Evolutionary conservation across 2,797 vertebrate genomes (phyloP).

Genomic region (Crocodylus rhombifer): DNA sequence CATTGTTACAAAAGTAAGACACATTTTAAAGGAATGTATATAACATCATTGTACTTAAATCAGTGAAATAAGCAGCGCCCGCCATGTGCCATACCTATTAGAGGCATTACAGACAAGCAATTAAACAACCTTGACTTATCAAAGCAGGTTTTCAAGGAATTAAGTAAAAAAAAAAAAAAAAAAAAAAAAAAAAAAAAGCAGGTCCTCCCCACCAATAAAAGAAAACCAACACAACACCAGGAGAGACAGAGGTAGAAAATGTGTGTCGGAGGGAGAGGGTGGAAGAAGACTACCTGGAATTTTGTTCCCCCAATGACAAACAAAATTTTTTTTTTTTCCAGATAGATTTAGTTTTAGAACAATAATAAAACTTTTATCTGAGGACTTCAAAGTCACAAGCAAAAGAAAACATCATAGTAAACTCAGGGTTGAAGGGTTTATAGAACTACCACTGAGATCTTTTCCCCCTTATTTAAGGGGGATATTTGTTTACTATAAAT

Average conservation of each 20-base stretch:
- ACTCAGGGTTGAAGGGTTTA: constrained; percentile 70
- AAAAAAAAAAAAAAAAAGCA: neutral
- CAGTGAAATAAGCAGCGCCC: neutral
- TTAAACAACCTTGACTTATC: constrained; percentile 41
- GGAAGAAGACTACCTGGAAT: constrained; percentile 23
- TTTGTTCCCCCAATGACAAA: constrained; percentile 39
- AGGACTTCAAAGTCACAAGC: constrained; percentile 73
- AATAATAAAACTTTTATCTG: constrained; percentile 73
- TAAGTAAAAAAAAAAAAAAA: neutral
- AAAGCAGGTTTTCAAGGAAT: constrained; percentile 47
- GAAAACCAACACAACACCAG: constrained; percentile 17
- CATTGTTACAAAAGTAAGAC: neutral
- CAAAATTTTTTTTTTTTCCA: neutral
- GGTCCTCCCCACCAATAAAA: neutral
- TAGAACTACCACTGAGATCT: constrained; percentile 54
- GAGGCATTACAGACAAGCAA: constrained; percentile 13
- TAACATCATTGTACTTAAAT: neutral
- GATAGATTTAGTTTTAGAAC: constrained; percentile 67
- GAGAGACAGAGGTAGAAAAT: neutral
- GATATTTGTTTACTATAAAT: constrained; percentile 73
- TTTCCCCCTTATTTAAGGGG: constrained; percentile 45
- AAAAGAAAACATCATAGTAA: constrained; percentile 68
- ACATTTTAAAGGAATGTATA: neutral
- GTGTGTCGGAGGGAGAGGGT: neutral
- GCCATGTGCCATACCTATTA: neutral